Evolutionary conservation across 2,888 invertebrate species (phyloP), one percentile per base, ranked within the genome.

Genomic region (Scaptomyza reducta): DNA sequence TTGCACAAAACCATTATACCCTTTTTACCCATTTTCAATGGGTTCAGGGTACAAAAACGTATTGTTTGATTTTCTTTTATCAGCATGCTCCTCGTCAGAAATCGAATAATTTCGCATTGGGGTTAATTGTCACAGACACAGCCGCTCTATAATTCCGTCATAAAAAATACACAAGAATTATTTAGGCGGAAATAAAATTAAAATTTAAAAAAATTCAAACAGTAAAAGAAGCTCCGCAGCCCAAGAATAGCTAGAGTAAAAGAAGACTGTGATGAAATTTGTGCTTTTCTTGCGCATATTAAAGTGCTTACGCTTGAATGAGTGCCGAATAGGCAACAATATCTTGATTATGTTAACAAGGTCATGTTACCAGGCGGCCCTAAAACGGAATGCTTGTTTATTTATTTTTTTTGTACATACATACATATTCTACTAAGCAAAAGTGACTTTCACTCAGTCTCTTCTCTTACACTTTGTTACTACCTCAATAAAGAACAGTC

Each of bases 221-320:
- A 47, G 70, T 58, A 54, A 65, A 70, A 40, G 58, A 62, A 41
- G 16, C 11, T 11, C 40, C 10, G n/a, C 13, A 33, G 11, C 44
- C n/a, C 13, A 22, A 33, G 2, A n/a, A 25, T 2, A 14, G 22
- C 22, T 6, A 1, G n/a, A 33, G 33, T 13, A 41, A 31, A 13
- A 49, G 25, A 3, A 16, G 13, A 29, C 14, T 33, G 25, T n/a
- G 16, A 40, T 40, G 4, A 40, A 40, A 63, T 50, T 59, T 25
- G 31, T 49, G 58, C 49, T 51, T 74, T 84, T 74, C 83, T 87
- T 77, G 81, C 58, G 63, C 58, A 86, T 80, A 81, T 87, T 87
- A 80, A 86, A 84, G 87, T 84, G 65, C 74, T 84, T 80, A 64
- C 81, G 74, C 87, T 87, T 69, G 65, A 87, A 64, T 65, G 78